These are phyloP conservation scores for Parnassius apollo DNA, from an alignment of 2,888 invertebrate species.

Conservation along the genomic window DNA sequence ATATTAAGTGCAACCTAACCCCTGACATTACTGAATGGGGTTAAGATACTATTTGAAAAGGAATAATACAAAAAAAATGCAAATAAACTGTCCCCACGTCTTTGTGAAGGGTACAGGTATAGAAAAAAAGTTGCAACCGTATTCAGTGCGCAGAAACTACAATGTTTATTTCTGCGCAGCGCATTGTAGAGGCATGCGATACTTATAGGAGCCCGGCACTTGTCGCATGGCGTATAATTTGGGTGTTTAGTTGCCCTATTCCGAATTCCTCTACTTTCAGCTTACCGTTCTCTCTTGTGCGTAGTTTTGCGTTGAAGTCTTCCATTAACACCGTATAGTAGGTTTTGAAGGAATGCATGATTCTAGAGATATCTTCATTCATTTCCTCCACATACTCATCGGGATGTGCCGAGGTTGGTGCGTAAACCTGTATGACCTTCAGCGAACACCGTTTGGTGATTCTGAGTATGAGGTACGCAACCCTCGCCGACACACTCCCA, in stretches of 20 bases:
- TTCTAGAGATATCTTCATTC: no score
- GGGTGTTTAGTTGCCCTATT: slow-evolving; percentile 60
- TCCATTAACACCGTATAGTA: no score
- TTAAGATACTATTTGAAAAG: slow-evolving; percentile 80
- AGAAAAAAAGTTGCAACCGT: slow-evolving; percentile 67
- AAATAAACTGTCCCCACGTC: slow-evolving; percentile 79
- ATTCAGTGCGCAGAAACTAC: slow-evolving; percentile 53
- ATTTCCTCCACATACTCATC: no score
- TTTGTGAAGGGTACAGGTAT: slow-evolving; percentile 68
- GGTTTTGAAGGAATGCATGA: no score
- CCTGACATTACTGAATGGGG: slow-evolving; percentile 80
- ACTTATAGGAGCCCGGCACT: slow-evolving; percentile 63
- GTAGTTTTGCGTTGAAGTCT: no score
- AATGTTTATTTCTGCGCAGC: slow-evolving; percentile 43
- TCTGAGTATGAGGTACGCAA: no score
- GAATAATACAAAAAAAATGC: slow-evolving; percentile 77
- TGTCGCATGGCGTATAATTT: slow-evolving; percentile 79
- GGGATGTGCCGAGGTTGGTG: no score
- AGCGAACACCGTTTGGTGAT: no score
- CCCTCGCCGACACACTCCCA: no score
- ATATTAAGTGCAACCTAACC: slow-evolving; percentile 82
- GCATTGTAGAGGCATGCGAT: slow-evolving; percentile 39
- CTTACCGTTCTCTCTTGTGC: no score
- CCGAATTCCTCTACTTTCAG: no score
- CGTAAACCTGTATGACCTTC: no score